Evolutionary conservation across 2,888 invertebrate genomes (phyloP).

Genomic region (Heliconius hortense): DNA sequence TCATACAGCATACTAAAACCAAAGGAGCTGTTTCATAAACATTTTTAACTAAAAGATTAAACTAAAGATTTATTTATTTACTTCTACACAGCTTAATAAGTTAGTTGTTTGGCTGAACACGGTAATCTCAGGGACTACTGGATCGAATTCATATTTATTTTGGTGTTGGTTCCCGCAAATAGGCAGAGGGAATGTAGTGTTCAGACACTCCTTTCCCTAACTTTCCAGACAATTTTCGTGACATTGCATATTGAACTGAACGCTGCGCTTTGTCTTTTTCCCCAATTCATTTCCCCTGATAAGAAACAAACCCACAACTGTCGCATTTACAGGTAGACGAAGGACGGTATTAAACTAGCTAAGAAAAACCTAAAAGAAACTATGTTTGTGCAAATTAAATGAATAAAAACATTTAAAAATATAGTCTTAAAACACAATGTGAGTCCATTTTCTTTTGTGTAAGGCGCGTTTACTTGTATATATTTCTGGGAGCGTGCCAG

Average conservation of each 20-base stretch:
- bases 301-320: no score
- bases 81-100: no score
- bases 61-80: no score
- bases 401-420: neutral
- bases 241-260: neutral
- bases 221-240: neutral
- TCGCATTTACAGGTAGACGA: no score
- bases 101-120: no score
- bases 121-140: no score
- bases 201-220: neutral
- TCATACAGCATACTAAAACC: no score
- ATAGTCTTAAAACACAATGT: conserved; percentile 8
- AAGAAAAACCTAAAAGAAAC: neutral
- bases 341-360: neutral
- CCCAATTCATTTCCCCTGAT: no score
- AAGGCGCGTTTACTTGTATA: conserved; percentile 8
- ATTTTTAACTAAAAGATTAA: no score
- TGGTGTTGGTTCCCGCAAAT: neutral
- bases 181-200: neutral
- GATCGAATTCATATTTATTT: neutral
- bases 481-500: conserved; percentile 21
- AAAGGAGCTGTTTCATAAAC: no score
- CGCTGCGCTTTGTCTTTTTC: neutral
- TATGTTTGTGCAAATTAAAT: neutral
- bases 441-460: conserved; percentile 3